Percentiles rank a stretch among this genome's conserved stretches.
Evolutionary conservation across 2,113 vertebrate species (phyloP).

Genomic region (Paratilapia polleni): DNA sequence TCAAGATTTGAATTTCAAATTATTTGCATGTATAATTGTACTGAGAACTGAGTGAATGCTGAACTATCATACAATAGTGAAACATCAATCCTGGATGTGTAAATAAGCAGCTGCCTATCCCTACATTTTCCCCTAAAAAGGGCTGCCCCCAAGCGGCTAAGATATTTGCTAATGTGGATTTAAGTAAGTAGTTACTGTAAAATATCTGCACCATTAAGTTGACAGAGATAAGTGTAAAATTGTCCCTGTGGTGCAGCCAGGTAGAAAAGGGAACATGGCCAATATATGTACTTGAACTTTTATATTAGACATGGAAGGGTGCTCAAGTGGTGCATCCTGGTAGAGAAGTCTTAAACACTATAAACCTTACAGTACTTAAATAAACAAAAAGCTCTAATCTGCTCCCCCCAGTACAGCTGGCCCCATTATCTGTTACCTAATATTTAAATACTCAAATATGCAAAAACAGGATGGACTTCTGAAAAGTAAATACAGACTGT

Average conservation of each 20-base stretch:
- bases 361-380: not conserved
- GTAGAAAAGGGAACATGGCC: not conserved
- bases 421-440: conserved; percentile 15
- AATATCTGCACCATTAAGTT: conserved; percentile 4
- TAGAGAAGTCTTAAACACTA: not conserved
- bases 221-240: conserved; percentile 3
- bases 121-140: not conserved
- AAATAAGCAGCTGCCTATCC: not conserved
- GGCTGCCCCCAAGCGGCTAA: not conserved
- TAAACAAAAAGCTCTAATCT: not conserved
- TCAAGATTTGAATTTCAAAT: conserved; percentile 1
- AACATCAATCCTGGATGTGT: not conserved
- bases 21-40: not conserved
- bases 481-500: conserved; percentile 12
- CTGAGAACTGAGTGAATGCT: not conserved
- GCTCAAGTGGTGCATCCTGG: not conserved
- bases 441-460: conserved; percentile 16
- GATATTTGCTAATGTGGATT: not conserved
- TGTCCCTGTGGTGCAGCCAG: conserved; percentile 6
- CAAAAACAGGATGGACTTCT: not conserved
- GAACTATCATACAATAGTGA: not conserved
- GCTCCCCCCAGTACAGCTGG: not conserved
- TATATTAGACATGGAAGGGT: not conserved
- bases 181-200: conserved; percentile 4
- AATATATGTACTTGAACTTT: conserved; percentile 3